A percentile compares a stretch with the other conserved stretches of the same genome.
These are phyloP conservation scores for Mugil cephalus DNA, from an alignment of 2,113 vertebrate species.

Conservation along the genomic window DNA sequence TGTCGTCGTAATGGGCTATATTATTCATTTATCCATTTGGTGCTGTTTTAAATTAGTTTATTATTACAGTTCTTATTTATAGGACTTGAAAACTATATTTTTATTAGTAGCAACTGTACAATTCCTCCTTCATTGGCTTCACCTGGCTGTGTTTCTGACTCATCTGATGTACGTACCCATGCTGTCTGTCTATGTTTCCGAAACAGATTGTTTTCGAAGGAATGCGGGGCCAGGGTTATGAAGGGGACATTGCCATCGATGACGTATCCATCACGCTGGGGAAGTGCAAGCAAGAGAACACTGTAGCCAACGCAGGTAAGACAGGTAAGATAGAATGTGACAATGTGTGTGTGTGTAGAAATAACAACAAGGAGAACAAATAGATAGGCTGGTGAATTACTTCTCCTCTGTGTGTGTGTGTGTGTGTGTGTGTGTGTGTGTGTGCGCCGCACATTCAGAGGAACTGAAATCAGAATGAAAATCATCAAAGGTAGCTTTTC, in stretches of 20 bases:
- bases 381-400: background rate
- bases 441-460: background rate
- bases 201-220: slow-evolving; percentile 96
- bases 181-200: slow-evolving; percentile 23
- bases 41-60: background rate
- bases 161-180: no score
- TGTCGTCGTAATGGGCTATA: no score
- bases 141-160: slow-evolving; percentile 1
- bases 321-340: slow-evolving; percentile 72
- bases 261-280: slow-evolving; percentile 95
- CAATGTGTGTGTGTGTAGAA: slow-evolving; percentile 2
- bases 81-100: background rate
- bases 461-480: background rate
- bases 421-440: no score
- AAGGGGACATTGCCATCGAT: slow-evolving; percentile 97
- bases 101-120: background rate
- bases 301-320: slow-evolving; percentile 84
- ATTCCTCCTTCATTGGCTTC: no score
- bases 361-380: background rate
- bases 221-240: slow-evolving; percentile 89
- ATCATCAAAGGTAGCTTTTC: background rate
- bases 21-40: background rate
- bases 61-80: no score
- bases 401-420: background rate
- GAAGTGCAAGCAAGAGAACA: slow-evolving; percentile 88